Evolutionary conservation across 2,888 invertebrate species (phyloP), one percentile per base, ranked within the genome.

Genomic region (Malthinus seriepunctatus): DNA sequence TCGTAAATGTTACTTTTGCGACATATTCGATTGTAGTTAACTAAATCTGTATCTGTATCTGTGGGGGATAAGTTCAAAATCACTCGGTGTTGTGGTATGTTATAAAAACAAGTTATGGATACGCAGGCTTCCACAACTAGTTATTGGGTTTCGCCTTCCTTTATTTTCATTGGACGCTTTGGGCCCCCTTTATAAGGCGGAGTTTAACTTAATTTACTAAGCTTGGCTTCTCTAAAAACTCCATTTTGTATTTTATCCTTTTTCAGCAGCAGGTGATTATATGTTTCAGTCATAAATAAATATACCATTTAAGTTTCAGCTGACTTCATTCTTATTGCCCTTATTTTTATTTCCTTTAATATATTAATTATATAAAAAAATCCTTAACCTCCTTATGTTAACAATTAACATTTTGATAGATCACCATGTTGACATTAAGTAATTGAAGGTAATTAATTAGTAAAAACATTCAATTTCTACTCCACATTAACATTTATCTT

Each of bases 161-260:
- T 23, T 34, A 32, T 62, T 63, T 60, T 67, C 62, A 68, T 69
- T 69, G 69, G 69, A 55, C 60, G 62, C 57, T 52, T 51, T 35
- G 37, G 46, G 60, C 60, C 63, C 64, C 61, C 59, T 58, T 54
- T 31, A 49, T 51, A 63, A 64, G 67, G 67, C 66, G 67, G 64
- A 52, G 59, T 57, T 46, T 51, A 60, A 51, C 51, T 51, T 60
- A 58, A 63, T 65, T 62, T 56, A 60, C n/a, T 37, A 56, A 62
- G 66, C 65, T 56, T 62, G 63, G 55, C 57, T 60, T 60, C 57
- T 47, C 51, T 45, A 45, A 46, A 60, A 65, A 58, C 69, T 68
- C 69, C 69, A 69, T 69, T 69, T 69, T 69, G 69, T 68, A 63
- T 64, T 61, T 54, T 53, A 48, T 66, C 68, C 63, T 67, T 69